Base-by-base conservation (phyloP, 2,113 vertebrate species). In the Limanda limanda region DNA sequence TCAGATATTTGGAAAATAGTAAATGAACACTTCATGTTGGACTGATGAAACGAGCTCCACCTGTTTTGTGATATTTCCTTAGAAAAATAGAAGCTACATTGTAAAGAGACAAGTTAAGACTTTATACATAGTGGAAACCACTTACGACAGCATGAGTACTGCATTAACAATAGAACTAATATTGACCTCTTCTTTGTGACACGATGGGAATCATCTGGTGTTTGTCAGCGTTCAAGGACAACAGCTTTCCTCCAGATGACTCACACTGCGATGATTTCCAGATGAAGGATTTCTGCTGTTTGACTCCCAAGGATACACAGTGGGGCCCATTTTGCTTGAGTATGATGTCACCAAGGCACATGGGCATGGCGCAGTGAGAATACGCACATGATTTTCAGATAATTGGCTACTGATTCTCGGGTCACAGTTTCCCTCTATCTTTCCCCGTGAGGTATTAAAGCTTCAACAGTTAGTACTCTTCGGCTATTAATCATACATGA, bases 31-130 rank as follows among this genome's bases (percentile, higher is more conserved):
- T n/a, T 71, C 51, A 27, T 57, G 70, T 51, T 21, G 8, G 13
- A 4, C 37, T 45, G 55, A 21, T 27, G 25, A 60, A 58, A 62
- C 40, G 69, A 74, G 13, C 51, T 58, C 31, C 7, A 23, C 13
- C 6, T 66, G 64, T 71, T 82, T 59, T 54, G 37, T 71, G 40
- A 40, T 56, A 59, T 69, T 73, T 68, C 77, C 72, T 71, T 68
- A 70, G 68, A 81, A 84, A 84, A 85, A 92, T 86, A 88, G 66
- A 84, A 64, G 68, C 79, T 82, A 76, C 67, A 40, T 66, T 77
- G 48, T 68, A 59, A 51, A 35, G 37, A 69, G 24, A 74, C 12
- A 21, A 31, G 37, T 31, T 48, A 54, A 76, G 45, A 27, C 56
- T 72, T 78, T 65, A 68, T 66, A 76, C 70, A 80, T 4, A 71